phyloP scores from a whole-genome alignment of 2,797 vertebrate genomes.

The Echiichthys vipera region DNA sequence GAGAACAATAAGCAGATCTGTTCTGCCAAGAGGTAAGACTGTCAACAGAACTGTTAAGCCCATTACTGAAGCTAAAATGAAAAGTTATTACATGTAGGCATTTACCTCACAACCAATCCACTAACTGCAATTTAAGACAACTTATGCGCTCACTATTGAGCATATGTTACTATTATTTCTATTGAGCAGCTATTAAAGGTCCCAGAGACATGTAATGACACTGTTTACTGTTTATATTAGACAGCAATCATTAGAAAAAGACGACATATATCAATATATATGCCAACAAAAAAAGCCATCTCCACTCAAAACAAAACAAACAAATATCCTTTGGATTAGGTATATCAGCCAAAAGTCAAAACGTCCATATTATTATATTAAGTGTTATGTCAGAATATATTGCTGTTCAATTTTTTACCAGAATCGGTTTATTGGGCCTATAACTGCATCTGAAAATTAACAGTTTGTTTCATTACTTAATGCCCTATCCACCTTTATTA shows the following conservation, averaged over 20 bases:
- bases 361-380: neutral
- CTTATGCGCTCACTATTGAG: constrained; percentile 37
- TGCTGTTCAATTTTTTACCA: neutral
- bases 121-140: neutral
- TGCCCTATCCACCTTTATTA: neutral
- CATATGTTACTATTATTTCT: neutral
- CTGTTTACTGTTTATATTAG: neutral
- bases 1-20: neutral
- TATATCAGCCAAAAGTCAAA: neutral
- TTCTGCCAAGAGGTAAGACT: neutral
- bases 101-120: neutral
- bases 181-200: neutral
- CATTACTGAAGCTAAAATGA: neutral
- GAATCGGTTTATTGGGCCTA: neutral
- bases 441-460: neutral
- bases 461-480: neutral
- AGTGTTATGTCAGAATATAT: neutral
- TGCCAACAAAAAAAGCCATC: neutral
- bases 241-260: neutral
- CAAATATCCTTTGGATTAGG: neutral
- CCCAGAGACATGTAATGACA: neutral
- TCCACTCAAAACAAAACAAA: neutral
- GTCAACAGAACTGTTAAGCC: neutral
- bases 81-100: neutral
- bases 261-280: neutral